Evolutionary conservation across 2,888 invertebrate genomes (phyloP), one percentile per base, ranked within the genome.

Genomic region (Onchidella celtica): DNA sequence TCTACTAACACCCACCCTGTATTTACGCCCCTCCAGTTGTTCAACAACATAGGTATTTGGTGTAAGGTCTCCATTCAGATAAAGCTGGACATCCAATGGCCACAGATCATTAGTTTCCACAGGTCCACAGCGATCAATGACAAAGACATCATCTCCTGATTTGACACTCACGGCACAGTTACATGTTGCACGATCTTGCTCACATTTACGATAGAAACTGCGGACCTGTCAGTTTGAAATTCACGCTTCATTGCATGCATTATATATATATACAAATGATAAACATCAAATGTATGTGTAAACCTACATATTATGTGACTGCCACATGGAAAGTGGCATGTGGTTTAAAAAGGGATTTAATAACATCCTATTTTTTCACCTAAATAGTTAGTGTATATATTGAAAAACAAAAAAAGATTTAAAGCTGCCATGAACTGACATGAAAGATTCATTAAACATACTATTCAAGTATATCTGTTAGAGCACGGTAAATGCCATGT

Each of bases 101-200:
- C 47, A 21, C 3, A 47, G 77, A 0, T 63, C 63, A 0, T 63
- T 70, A 21, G 73, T 79, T 0, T 9, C 9, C 27, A 63, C 70
- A 3, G 83, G 77, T 24, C 84, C 88, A 83, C 88, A 89, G 17
- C 83, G 73, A 73, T 89, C 89, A 40, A 89, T 69, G 3, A 89
- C 57, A 47, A 89, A 86, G 55, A 89, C 86, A 80, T 88, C 89
- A 82, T 88, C 86, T 1, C 83, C 85, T 24, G 87, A 84, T 32
- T 84, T 84, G 2, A 89, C 83, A 1, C 86, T 87, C 38, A 88
- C 88, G 38, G 86, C 89, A 85, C 89, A 89, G 84, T 88, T 89
- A 78, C 89, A 89, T 0, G 87, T 84, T 17, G 88, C 88, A 65
- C 77, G 83, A 61, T 79, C 72, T 21, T 40, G 80, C 27, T 77